Percentiles rank a stretch among this genome's conserved stretches.
These are phyloP conservation scores for Trachelus iudaicus DNA, from an alignment of 2,888 invertebrate species.

Conservation along the genomic window DNA sequence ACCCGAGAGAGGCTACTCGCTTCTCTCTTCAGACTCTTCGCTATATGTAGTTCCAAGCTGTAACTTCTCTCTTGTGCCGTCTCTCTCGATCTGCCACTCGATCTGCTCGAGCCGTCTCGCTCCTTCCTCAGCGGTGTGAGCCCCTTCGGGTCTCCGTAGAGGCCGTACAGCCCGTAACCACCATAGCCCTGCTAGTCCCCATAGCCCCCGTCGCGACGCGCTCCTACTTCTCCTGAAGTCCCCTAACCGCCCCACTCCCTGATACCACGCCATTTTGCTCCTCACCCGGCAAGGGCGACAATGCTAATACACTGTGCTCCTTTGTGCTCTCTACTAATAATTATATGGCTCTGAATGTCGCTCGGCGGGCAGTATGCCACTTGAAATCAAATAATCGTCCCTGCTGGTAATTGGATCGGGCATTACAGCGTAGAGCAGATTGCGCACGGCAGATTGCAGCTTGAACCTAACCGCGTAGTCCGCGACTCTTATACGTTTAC, in stretches of 20 bases:
- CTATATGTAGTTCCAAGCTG: not conserved
- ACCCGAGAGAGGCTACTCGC: conserved; percentile 37
- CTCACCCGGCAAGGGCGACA: conserved; percentile 3
- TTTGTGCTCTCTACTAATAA: conserved; percentile 3
- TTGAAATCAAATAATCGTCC: conserved; percentile 2
- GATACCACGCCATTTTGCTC: conserved; percentile 1
- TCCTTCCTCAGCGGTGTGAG: conserved; percentile 7
- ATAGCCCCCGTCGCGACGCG: not conserved
- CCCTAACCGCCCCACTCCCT: not conserved
- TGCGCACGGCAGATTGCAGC: not conserved
- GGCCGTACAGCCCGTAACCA: too few species aligned
- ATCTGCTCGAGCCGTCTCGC: conserved; percentile 8
- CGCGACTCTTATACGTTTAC: too few species aligned
- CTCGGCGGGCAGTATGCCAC: not conserved
- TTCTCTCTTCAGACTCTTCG: conserved; percentile 19
- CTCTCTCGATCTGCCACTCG: not conserved
- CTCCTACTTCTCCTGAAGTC: too few species aligned
- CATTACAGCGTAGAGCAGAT: not conserved
- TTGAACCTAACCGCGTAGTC: too few species aligned
- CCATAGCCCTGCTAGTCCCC: conserved; percentile 13
- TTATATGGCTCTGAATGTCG: conserved; percentile 2
- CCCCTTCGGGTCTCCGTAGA: too few species aligned
- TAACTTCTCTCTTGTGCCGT: not conserved
- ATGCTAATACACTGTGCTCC: conserved; percentile 4
- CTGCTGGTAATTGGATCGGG: not conserved